These are phyloP conservation scores for Cabera pusaria DNA, from an alignment of 2,888 invertebrate species.

Conservation along the genomic window DNA sequence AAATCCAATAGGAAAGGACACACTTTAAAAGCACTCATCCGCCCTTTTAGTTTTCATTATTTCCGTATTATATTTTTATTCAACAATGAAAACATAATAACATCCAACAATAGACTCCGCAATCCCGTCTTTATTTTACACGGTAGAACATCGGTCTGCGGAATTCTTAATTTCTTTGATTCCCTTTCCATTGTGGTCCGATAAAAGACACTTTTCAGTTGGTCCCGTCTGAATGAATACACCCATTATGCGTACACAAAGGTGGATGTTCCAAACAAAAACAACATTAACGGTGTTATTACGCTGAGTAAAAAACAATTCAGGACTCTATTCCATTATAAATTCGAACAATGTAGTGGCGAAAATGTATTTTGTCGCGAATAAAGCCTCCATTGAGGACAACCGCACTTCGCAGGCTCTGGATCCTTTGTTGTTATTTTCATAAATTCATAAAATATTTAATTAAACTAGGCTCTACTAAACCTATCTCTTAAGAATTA, in stretches of 20 bases:
- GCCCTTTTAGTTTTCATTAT: too few species aligned
- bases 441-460: too few species aligned
- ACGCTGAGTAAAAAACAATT: conserved; percentile 66
- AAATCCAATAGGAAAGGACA: too few species aligned
- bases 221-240: conserved; percentile 76
- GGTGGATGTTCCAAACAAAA: conserved; percentile 77
- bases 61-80: too few species aligned
- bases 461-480: too few species aligned
- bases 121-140: conserved; percentile 57
- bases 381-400: conserved; percentile 43
- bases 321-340: conserved; percentile 63
- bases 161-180: conserved; percentile 80
- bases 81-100: conserved; percentile 35
- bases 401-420: conserved; percentile 28
- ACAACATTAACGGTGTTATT: conserved; percentile 66
- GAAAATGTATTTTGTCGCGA: conserved; percentile 54
- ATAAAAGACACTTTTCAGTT: conserved; percentile 79
- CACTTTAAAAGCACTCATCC: too few species aligned
- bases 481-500: too few species aligned
- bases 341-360: conserved; percentile 61
- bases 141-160: conserved; percentile 69
- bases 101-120: conserved; percentile 43
- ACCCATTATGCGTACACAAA: conserved; percentile 78
- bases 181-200: conserved; percentile 71
- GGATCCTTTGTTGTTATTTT: conserved; percentile 38